These are phyloP conservation scores for Potamilus streckersoni DNA, from an alignment of 1,140 invertebrate species.

Conservation along the genomic window DNA sequence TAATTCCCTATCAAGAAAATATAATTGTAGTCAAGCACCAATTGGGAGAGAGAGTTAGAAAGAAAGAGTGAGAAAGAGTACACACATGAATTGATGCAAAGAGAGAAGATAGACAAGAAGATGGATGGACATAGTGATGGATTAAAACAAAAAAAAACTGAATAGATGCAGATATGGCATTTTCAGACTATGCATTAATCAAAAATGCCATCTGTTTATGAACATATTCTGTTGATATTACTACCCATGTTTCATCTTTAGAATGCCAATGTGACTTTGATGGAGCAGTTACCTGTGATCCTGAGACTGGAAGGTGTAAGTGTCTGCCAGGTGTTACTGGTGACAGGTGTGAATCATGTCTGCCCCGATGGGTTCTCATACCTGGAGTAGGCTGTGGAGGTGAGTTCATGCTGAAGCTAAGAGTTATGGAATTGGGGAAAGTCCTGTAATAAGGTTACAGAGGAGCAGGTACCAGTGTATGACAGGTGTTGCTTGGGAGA, in stretches of 20 bases:
- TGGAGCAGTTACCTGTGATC: conserved; percentile 71
- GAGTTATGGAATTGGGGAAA: not conserved
- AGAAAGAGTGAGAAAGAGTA: no score
- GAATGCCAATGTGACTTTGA: conserved; percentile 63
- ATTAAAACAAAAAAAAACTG: no score
- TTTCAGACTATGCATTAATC: not conserved
- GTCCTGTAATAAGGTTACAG: not conserved
- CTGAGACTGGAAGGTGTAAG: conserved; percentile 72
- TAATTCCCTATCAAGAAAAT: no score
- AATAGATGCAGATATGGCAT: not conserved
- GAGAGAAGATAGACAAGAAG: no score
- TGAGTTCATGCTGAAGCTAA: conserved; percentile 32
- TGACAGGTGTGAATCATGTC: conserved; percentile 94
- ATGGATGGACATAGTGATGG: no score
- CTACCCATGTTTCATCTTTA: conserved; percentile 29
- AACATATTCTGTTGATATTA: not conserved
- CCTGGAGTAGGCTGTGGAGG: conserved; percentile 71
- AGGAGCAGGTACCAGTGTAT: no score
- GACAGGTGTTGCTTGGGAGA: no score
- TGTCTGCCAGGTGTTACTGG: conserved; percentile 95
- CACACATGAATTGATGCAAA: no score
- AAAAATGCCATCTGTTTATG: not conserved
- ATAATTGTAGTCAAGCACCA: no score
- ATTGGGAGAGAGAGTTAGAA: no score
- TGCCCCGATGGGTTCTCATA: conserved; percentile 83